Base-by-base conservation (phyloP, 2,797 vertebrate genomes). In the Megaceryle alcyon region DNA sequence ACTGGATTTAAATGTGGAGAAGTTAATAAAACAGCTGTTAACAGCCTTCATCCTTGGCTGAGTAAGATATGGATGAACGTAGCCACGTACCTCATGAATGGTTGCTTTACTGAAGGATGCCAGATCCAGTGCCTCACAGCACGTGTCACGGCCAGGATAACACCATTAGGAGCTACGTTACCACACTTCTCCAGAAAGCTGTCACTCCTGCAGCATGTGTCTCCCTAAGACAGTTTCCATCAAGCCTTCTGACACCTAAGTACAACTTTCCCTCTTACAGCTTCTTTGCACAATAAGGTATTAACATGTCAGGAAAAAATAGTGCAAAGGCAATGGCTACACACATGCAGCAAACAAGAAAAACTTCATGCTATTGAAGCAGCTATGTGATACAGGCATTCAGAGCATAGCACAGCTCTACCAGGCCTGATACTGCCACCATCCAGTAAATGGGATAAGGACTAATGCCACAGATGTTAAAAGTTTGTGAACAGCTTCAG, bases 71-170 rank as follows among this genome's bases (percentile, higher is more conserved):
- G 25, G 41, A 7, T 56, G 59, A 88, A 46, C 4, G 3, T 1
- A 12, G 56, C 13, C 23, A 22, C 1, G 2, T 12, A n/a, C 3
- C 0, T 53, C 68, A 48, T 7, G 6, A 81, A 35, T 0, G 3
- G 22, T 4, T 46, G 15, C 31, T n/a, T 16, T 39, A 18, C n/a
- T 10, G 8, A 44, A 71, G 44, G 20, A 63, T 22, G 41, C 2
- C n/a, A 73, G 43, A 81, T 6, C 22, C 76, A 86, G 9, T 4
- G 35, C 35, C 8, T 4, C 54, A n/a, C 10, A n/a, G 22, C 59
- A 39, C 0, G 0, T 12, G 29, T 6, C 63, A 35, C 0, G 8
- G 46, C n/a, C 71, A 49, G 33, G 12, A 44, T 10, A 80, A 85
- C 83, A 53, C 54, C 65, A 49, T 51, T 4, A 63, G 43, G 44